Conservation (phyloP, 92 coral and sea anemone species). For the Palythoa grandis region DNA sequence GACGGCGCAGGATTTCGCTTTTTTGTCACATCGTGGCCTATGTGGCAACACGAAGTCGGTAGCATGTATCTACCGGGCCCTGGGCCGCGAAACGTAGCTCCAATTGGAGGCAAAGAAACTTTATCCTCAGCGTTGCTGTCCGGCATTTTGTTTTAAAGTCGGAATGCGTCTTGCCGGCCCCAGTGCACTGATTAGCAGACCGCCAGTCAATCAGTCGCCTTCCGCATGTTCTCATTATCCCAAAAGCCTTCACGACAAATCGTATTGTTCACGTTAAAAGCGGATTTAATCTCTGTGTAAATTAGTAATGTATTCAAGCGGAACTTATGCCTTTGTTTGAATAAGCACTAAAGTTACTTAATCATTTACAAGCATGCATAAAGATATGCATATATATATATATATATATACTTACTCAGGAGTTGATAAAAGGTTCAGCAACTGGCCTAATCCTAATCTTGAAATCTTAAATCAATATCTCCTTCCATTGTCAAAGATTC, state of each 20-base stretch:
- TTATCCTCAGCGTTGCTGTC: constrained; percentile 57
- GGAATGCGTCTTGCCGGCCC: background rate
- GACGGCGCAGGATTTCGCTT: constrained; percentile 62
- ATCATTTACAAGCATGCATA: background rate
- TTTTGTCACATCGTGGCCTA: constrained; percentile 55
- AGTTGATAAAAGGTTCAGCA: background rate
- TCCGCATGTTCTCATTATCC: background rate
- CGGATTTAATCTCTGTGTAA: constrained; percentile 24
- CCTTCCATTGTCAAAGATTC: background rate
- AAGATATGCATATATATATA: background rate
- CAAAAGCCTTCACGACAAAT: constrained; percentile 1
- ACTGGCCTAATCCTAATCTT: background rate
- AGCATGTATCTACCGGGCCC: constrained; percentile 72
- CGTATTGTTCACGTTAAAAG: constrained; percentile 9
- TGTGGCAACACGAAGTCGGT: constrained; percentile 51
- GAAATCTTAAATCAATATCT: background rate
- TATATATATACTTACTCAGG: background rate
- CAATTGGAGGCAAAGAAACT: constrained; percentile 66
- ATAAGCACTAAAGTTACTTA: constrained; percentile 5
- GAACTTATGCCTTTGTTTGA: background rate
- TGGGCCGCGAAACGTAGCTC: constrained; percentile 73
- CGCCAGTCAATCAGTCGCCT: background rate
- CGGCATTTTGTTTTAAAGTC: constrained; percentile 57
- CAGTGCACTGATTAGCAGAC: background rate
- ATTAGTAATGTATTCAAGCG: constrained; percentile 16